Conservation (phyloP, 2,797 vertebrate species). For the Amblyopsis hoosieri region DNA sequence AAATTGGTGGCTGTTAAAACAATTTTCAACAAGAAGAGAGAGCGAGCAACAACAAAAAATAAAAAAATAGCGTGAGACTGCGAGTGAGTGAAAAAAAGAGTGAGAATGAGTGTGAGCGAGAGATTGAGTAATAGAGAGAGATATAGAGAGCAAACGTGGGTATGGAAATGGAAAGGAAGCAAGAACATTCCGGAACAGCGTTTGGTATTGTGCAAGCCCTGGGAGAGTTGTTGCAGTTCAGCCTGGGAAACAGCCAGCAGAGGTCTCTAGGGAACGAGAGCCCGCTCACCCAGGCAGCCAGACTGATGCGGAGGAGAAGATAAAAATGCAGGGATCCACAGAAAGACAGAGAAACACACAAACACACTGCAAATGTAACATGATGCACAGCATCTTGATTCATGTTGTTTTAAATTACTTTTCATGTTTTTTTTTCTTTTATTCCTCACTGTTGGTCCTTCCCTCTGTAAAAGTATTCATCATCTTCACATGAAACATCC, state of each 20-base stretch:
- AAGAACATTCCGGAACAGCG: slow-evolving; percentile 47
- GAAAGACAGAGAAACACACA: slow-evolving; percentile 15
- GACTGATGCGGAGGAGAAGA: slow-evolving; percentile 54
- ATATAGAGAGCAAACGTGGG: slow-evolving; percentile 1
- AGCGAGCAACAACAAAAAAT: too few species aligned
- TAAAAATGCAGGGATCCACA: slow-evolving; percentile 7
- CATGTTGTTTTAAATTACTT: too few species aligned
- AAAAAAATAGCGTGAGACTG: neutral
- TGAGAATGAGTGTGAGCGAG: neutral
- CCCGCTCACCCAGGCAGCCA: slow-evolving; percentile 46
- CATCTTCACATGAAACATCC: neutral
- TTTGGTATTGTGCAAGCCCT: slow-evolving; percentile 53
- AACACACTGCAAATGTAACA: neutral
- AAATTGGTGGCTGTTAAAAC: neutral
- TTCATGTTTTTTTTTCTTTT: too few species aligned
- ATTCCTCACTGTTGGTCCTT: neutral
- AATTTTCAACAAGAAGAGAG: neutral
- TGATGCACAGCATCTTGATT: too few species aligned
- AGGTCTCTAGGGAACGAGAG: slow-evolving; percentile 47
- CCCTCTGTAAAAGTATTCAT: neutral
- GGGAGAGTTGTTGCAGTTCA: slow-evolving; percentile 51
- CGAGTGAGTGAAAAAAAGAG: neutral
- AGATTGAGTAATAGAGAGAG: neutral
- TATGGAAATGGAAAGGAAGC: slow-evolving; percentile 1
- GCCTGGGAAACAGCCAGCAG: slow-evolving; percentile 62